Percentiles rank a stretch among this genome's conserved stretches.
These are phyloP conservation scores for Etheostoma nigrum DNA, from an alignment of 2,797 vertebrate genomes.

Conservation along the genomic window DNA sequence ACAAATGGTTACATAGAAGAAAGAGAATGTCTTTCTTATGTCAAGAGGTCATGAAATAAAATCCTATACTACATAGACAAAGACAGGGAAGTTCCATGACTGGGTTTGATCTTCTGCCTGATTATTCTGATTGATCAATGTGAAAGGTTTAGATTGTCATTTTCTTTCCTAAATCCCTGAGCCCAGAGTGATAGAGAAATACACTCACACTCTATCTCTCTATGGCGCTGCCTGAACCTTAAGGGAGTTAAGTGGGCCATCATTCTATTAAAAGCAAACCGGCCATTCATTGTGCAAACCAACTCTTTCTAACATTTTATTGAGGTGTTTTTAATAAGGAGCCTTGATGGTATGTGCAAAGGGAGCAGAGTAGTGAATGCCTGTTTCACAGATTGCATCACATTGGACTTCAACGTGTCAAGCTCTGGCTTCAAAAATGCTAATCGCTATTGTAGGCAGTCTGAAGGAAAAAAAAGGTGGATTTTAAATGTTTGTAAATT, in stretches of 20 bases:
- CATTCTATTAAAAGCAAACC: conserved; percentile 2
- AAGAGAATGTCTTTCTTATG: not conserved
- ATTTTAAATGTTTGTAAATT: not conserved
- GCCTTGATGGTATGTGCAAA: conserved; percentile 28
- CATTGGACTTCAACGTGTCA: conserved; percentile 22
- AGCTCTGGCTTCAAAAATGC: conserved; percentile 33
- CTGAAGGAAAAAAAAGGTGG: conserved; percentile 21
- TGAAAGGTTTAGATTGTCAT: conserved; percentile 16
- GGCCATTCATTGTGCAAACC: not conserved
- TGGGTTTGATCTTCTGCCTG: conserved; percentile 12
- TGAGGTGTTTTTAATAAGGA: conserved; percentile 21
- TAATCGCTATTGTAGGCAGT: conserved; percentile 29
- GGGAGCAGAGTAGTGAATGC: conserved; percentile 32
- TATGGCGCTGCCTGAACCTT: not conserved
- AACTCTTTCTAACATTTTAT: conserved; percentile 10
- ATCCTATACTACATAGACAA: conserved; percentile 5
- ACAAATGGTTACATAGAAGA: not conserved
- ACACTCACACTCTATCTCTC: too few species aligned
- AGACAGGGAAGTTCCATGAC: conserved; percentile 6
- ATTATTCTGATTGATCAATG: conserved; percentile 30
- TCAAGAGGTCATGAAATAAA: conserved; percentile 3
- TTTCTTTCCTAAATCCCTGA: conserved; percentile 20
- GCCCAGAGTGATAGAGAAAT: not conserved
- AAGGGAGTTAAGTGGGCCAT: conserved; percentile 13
- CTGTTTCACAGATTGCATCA: conserved; percentile 61